Base-by-base conservation (phyloP, 2,888 invertebrate genomes). In the Ectemnius cavifrons region DNA sequence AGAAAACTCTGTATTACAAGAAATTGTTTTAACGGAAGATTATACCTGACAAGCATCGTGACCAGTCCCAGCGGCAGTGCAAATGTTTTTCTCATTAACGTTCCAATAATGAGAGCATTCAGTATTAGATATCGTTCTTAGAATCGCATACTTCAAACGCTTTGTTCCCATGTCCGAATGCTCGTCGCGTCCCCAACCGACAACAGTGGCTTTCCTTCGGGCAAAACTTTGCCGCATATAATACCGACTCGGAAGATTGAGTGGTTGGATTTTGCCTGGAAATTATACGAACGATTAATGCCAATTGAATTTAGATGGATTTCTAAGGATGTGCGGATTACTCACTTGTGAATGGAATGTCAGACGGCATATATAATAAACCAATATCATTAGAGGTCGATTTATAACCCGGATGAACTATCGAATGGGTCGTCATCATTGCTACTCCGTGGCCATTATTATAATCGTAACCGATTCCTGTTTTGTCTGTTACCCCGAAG, bases 121-220 rank as follows among this genome's bases (percentile, higher is more conserved):
- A 0, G 2, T 1, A 27, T 79, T 79, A 0, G 73, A 67, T 27
- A 84, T 81, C 11, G 84, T 66, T 11, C 82, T 76, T 4, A 85
- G 8, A 3, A 18, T 2, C 1, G 79, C 80, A 23, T 76, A 86
- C 23, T 84, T 84, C 13, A 86, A 63, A 13, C 13, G 37, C 2
- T 18, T 46, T 0, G 77, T 67, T n/a, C 72, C 73, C 1, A 0
- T 0, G 4, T 63, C 49, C 1, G 4, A 0, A 0, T 18, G 4
- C 4, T 37, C 18, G 8, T 83, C 80, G 28, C 64, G 74, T 5
- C 85, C 85, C 86, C 86, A 86, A 20, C 85, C 86, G 37, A 84
- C 70, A 2, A 85, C 71, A 1, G 46, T 3, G 2, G 66, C 78
- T 0, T 13, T 68, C 28, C 1, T 16, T 16, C 65, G 62, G 0